These are phyloP conservation scores for Rotaria magnacalcarata DNA, from an alignment of 2,888 invertebrate species.

Conservation along the genomic window DNA sequence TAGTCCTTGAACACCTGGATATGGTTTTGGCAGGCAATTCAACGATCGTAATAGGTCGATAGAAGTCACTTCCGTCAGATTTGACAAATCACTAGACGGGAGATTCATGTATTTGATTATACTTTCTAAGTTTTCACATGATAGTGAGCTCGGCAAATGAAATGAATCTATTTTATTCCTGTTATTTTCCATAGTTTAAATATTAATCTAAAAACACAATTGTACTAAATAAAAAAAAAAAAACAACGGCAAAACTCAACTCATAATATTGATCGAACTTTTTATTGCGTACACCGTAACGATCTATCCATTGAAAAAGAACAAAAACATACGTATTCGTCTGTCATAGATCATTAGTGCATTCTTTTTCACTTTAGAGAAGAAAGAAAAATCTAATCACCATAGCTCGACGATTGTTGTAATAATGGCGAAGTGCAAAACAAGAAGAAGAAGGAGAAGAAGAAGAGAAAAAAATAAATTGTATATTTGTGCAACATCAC, in stretches of 20 bases:
- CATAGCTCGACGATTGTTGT: not conserved
- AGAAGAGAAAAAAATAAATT: not conserved
- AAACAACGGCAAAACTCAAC: too few relatives aligned
- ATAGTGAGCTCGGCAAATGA: too few relatives aligned
- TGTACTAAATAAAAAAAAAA: not conserved
- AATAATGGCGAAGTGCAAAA: not conserved
- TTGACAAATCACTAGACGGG: not conserved
- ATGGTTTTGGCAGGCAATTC: not conserved
- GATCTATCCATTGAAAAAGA: not conserved
- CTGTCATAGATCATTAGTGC: not conserved
- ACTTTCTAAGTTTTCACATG: not conserved
- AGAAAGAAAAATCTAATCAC: not conserved
- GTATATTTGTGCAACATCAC: slow-evolving; percentile 12
- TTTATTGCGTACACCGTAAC: too few relatives aligned
- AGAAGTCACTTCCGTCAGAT: not conserved
- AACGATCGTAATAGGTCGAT: too few relatives aligned
- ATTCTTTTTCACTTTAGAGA: not conserved
- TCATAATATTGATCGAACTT: too few relatives aligned
- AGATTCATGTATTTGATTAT: not conserved
- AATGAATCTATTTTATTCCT: not conserved
- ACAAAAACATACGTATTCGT: not conserved
- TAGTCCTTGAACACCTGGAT: not conserved
- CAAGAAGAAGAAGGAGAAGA: not conserved
- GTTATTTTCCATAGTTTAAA: not conserved
- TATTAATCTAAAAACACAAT: not conserved